Base-by-base conservation (phyloP, 2,888 invertebrate genomes). In the Ophion slaviceki region DNA sequence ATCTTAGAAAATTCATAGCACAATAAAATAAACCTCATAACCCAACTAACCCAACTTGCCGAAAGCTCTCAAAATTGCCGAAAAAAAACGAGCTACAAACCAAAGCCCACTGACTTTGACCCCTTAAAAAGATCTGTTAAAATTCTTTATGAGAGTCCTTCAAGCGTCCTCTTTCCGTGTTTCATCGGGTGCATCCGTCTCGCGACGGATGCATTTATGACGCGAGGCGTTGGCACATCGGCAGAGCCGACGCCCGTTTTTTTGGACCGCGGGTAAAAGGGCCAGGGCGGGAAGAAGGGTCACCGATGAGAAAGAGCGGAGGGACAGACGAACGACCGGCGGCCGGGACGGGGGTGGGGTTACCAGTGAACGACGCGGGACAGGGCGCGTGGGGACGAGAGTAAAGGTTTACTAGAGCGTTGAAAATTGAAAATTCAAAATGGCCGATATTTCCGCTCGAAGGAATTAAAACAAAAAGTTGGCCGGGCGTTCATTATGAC, bases 381-480 rank as follows among this genome's bases (percentile, higher is more conserved):
- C 79, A 84, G 81, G 82, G 86, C 83, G 88, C 88, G 87, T 79
- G 89, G 87, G 89, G 89, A 89, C 88, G 91, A 89, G 89, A 75
- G 81, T 32, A 89, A 91, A 88, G 92, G 92, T 91, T 93, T 94
- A 93, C 93, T 94, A 93, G 93, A 94, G 93, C 94, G 94, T 94
- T 93, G 93, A 94, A 93, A 93, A 93, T 94, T 94, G 93, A 94
- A 94, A 94, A 94, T 93, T 93, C 94, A 94, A 94, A 94, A 94
- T 94, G 94, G 93, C 93, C 92, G 93, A 93, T 93, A 94, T 93
- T 93, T 93, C 92, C 93, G 93, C 92, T 93, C 93, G 92, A 93
- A 91, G 92, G 93, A 92, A 93, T 93, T 92, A 92, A 93, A 93
- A 94, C 93, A 93, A 93, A 94, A 93, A 93, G 93, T 92, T 89